A percentile compares a stretch with the other conserved stretches of the same genome.
phyloP scores from a whole-genome alignment of 2,888 invertebrate genomes.

The Dorcus parallelipipedus region DNA sequence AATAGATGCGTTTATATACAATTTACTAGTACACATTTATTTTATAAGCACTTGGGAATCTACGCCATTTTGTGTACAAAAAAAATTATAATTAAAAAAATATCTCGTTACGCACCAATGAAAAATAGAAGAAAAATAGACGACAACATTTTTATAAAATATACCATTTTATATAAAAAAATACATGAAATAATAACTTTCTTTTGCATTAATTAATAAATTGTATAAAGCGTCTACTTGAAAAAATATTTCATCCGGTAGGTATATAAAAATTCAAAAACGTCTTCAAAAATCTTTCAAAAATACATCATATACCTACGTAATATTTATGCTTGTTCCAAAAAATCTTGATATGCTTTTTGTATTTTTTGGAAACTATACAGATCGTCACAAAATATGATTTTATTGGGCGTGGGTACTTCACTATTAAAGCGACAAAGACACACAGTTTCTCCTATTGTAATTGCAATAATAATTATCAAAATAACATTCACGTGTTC shows the following conservation, averaged over 20 bases:
- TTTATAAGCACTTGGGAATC: constrained; percentile 33
- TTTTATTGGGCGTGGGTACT: constrained; percentile 21
- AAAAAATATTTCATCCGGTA: constrained; percentile 20
- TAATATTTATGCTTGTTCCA: constrained; percentile 13
- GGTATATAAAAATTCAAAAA: constrained; percentile 37
- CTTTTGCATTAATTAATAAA: not conserved
- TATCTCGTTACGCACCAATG: constrained; percentile 27
- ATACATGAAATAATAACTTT: not conserved
- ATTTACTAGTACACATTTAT: constrained; percentile 28
- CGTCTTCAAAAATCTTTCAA: constrained; percentile 24
- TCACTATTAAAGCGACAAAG: constrained; percentile 39
- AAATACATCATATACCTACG: constrained; percentile 21
- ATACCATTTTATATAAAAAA: not conserved
- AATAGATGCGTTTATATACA: constrained; percentile 27
- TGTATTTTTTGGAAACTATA: constrained; percentile 9
- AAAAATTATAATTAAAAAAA: constrained; percentile 17
- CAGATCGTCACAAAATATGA: constrained; percentile 10
- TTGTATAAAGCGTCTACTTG: not conserved
- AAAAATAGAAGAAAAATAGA: constrained; percentile 22
- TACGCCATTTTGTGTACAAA: constrained; percentile 23
- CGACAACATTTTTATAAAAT: constrained; percentile 13
- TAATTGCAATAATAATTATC: constrained; percentile 24
- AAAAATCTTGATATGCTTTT: constrained; percentile 16
- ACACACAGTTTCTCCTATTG: constrained; percentile 32
- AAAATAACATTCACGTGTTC: not conserved